These are phyloP conservation scores for Chloroceryle aenea DNA, from an alignment of 2,113 vertebrate species.

Conservation along the genomic window DNA sequence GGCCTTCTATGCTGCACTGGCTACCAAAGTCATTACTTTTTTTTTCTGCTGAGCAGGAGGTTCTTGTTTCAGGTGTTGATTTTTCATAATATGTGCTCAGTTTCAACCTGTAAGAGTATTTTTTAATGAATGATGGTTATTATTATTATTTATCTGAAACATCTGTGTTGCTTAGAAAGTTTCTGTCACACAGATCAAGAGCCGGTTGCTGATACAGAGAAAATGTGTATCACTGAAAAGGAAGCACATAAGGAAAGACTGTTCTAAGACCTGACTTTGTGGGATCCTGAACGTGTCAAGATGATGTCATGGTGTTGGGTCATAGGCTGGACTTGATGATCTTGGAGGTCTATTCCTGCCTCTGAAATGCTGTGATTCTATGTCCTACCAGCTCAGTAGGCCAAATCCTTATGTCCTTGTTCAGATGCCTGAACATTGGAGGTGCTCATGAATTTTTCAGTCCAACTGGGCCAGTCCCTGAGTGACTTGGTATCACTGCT, in stretches of 20 bases:
- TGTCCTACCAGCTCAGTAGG: background rate
- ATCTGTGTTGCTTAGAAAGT: background rate
- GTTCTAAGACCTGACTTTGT: background rate
- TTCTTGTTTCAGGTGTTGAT: background rate
- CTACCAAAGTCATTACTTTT: background rate
- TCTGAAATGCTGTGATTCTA: too few relatives aligned
- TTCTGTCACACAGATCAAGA: background rate
- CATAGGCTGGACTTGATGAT: too few relatives aligned
- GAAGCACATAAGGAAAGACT: background rate
- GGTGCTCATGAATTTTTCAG: background rate
- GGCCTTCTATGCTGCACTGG: background rate
- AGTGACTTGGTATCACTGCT: background rate
- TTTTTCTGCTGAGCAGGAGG: background rate
- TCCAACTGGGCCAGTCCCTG: background rate
- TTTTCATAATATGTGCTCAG: background rate
- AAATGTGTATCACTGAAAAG: background rate
- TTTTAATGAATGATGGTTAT: background rate
- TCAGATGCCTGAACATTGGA: background rate
- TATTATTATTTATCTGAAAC: accelerated
- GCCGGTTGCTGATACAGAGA: background rate
- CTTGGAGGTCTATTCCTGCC: too few relatives aligned
- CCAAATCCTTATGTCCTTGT: background rate
- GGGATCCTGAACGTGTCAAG: background rate
- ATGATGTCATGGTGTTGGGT: too few relatives aligned
- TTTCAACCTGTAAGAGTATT: background rate